phyloP scores from a whole-genome alignment of 1,140 invertebrate species.

The Onthophagus taurus region DNA sequence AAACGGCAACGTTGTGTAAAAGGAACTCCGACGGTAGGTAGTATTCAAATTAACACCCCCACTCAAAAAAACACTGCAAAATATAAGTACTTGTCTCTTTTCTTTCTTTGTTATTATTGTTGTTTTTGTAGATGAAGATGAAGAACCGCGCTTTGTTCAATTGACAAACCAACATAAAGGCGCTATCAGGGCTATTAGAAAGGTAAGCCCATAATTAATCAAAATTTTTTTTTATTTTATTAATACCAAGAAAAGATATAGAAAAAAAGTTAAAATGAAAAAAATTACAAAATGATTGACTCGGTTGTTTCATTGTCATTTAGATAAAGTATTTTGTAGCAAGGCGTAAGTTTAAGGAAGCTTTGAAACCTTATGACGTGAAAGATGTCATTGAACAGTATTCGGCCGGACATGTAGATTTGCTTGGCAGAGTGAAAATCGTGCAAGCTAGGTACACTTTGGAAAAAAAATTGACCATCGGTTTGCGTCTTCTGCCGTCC shows the following conservation, averaged over 20 bases:
- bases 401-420: slow-evolving; percentile 82
- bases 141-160: slow-evolving; percentile 65
- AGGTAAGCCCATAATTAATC: slow-evolving; percentile 48
- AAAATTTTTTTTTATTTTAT: background rate
- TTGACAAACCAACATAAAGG: slow-evolving; percentile 80
- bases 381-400: slow-evolving; percentile 94
- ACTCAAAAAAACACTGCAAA: no score
- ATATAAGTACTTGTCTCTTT: no score
- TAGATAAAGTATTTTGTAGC: slow-evolving; percentile 88
- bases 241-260: background rate
- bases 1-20: slow-evolving; percentile 60
- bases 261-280: no score
- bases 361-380: slow-evolving; percentile 86
- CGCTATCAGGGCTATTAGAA: slow-evolving; percentile 85
- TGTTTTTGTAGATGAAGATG: slow-evolving; percentile 60
- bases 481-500: background rate
- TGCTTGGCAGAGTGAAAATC: slow-evolving; percentile 78
- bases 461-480: slow-evolving; percentile 27
- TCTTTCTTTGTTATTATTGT: slow-evolving; percentile 12
- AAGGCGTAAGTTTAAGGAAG: slow-evolving; percentile 84
- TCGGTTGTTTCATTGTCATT: slow-evolving; percentile 8
- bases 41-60: no score
- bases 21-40: slow-evolving; percentile 75
- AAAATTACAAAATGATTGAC: slow-evolving; percentile 7
- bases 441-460: slow-evolving; percentile 69